Evolutionary conservation across 2,797 vertebrate genomes (phyloP), one percentile per base, ranked within the genome.

Genomic region (Numenius phaeopus): DNA sequence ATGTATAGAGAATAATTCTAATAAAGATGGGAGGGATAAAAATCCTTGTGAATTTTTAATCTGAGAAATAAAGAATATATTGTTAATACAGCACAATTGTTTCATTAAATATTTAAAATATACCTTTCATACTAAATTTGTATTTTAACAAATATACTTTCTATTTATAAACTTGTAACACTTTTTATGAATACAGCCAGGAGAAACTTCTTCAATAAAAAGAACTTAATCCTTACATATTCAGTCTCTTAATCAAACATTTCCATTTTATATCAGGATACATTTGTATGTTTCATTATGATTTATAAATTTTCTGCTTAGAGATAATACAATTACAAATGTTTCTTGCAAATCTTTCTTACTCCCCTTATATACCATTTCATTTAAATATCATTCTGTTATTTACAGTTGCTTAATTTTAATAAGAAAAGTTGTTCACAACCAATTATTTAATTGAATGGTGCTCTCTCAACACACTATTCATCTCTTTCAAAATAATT

Each of bases 101-200:
- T 96, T 76, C 87, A 96, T 91, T 95, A 98, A 98, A 97, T 93
- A 97, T 97, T 97, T 83, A 97, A 94, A 92, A 77, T 49, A 54
- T 1, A 75, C 30, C 46, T 97, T 96, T 67, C 46, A 32, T 30
- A 39, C 26, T 57, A 85, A 58, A 92, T 71, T 69, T 5, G 0
- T 18, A 71, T 87, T 90, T 91, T 95, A 91, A 71, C 42, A 86
- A 91, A 49, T 78, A 83, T 64, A 17, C 82, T 46, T 89, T 61
- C 61, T 9, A 2, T 67, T 91, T 80, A 73, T 91, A 79, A 94
- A 87, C 52, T 70, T 77, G 32, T 70, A 88, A 34, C 19, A 67
- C 0, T 46, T 82, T 90, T 72, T 81, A 91, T 91, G 40, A 93
- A 78, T 91, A 93, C 66, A 83, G 73, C 29, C 59, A 70, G 54